Base-by-base conservation (phyloP, 2,888 invertebrate genomes). In the Apotomis capreana region DNA sequence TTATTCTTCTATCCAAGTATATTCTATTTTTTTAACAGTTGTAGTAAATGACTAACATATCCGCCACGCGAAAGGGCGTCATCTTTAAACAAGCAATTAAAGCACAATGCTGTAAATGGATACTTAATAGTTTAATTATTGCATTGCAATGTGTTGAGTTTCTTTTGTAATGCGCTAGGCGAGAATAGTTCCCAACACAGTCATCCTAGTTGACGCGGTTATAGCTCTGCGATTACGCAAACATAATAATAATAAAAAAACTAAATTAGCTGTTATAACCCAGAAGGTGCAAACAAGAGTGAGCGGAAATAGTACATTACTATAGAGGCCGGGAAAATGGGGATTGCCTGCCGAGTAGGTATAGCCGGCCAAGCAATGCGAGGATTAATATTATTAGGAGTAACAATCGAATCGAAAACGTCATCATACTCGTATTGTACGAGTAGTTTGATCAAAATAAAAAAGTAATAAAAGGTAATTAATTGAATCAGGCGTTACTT, bases 111-210 rank as follows among this genome's bases (percentile, higher is more conserved):
- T 52, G 62, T 44, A 54, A 62, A 62, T 57, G 55, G 55, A 36
- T 9, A 3, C 52, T 68, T 72, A 68, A 72, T 68, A 68, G 72
- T 68, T 68, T 68, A 63, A 72, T 72, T 72, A 72, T 72, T 68
- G 54, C 72, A 72, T 72, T 54, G 46, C 72, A 54, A 72, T 52
- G 59, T 54, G 58, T 10, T 72, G 58, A 72, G 62, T 72, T 58
- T 59, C 37, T 57, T 63, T 54, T 54, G 52, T 52, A 49, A 58
- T 52, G 36, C 40, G n/a, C 37, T 49, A n/a, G 55, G 51, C 13
- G 58, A 52, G 68, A 68, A 72, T 72, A 59, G 52, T 72, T 72
- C 72, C 52, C 63, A 72, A 5, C 36, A 13, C 63, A 68, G 72
- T 72, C 72, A 72, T 54, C 72, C 10, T 37, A 60, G 26, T 26